Conservation (phyloP, 23 tunicate species). For the Clavelina lepadiformis region DNA sequence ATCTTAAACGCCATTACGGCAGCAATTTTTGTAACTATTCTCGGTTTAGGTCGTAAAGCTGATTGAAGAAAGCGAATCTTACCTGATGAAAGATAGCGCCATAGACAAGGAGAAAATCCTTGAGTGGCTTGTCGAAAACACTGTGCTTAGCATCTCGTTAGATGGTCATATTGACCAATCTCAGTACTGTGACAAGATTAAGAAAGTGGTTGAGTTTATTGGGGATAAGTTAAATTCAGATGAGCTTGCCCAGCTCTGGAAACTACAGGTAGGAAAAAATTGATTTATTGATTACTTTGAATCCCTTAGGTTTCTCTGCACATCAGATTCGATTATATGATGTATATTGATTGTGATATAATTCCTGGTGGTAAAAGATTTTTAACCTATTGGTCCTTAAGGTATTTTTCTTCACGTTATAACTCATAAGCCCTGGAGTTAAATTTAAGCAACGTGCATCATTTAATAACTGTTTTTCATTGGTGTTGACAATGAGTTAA, state of each 20-base stretch:
- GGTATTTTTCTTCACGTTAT: too few relatives aligned
- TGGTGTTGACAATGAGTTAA: too few relatives aligned
- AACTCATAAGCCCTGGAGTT: too few relatives aligned
- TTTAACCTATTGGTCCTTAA: too few relatives aligned
- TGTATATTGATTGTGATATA: too few relatives aligned
- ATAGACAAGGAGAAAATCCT: slow-evolving; percentile 48
- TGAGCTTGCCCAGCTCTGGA: slow-evolving; percentile 66
- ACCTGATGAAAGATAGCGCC: slow-evolving; percentile 8
- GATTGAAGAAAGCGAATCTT: slow-evolving; percentile 47
- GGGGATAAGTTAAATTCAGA: slow-evolving; percentile 64
- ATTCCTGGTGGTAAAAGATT: too few relatives aligned
- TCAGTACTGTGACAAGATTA: slow-evolving; percentile 85
- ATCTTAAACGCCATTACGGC: too few relatives aligned
- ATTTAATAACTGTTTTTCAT: too few relatives aligned
- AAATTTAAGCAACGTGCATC: too few relatives aligned
- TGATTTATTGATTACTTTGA: not conserved
- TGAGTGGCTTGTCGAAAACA: slow-evolving; percentile 68
- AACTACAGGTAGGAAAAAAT: slow-evolving; percentile 50
- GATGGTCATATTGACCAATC: slow-evolving; percentile 93
- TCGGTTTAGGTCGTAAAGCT: slow-evolving; percentile 70
- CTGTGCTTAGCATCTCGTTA: slow-evolving; percentile 56
- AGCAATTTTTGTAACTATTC: too few relatives aligned
- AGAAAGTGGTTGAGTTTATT: slow-evolving; percentile 67
- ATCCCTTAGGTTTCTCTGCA: too few relatives aligned
- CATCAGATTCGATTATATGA: too few relatives aligned